phyloP scores from a whole-genome alignment of 2,888 invertebrate genomes.

The Ferrisia virgata region DNA sequence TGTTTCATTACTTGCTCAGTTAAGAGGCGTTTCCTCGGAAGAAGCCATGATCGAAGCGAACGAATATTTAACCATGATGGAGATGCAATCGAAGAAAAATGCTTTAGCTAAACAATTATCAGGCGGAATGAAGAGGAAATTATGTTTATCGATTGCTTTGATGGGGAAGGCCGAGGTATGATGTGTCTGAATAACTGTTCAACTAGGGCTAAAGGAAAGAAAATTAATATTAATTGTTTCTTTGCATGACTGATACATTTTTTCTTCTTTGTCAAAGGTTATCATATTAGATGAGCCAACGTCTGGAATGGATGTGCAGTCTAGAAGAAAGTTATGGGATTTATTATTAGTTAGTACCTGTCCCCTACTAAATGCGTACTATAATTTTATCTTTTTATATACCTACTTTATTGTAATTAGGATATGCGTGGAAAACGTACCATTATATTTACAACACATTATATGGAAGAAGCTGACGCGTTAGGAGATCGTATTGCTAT shows the following conservation, averaged over 20 bases:
- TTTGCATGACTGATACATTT: too few species aligned
- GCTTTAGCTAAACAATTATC: constrained; percentile 66
- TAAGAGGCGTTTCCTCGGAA: constrained; percentile 60
- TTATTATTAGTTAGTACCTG: constrained; percentile 66
- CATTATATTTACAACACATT: constrained; percentile 87
- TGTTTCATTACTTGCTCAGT: constrained; percentile 56
- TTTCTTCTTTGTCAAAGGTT: too few species aligned
- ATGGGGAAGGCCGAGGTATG: constrained; percentile 68
- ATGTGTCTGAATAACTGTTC: too few species aligned
- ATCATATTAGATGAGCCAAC: constrained; percentile 81
- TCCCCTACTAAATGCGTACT: too few species aligned
- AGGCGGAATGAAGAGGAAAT: constrained; percentile 89
- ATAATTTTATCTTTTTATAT: too few species aligned
- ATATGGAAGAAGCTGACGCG: constrained; percentile 94
- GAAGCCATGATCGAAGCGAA: constrained; percentile 59
- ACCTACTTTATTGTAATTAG: constrained; percentile 20
- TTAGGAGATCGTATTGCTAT: constrained; percentile 88
- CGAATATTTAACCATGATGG: constrained; percentile 61
- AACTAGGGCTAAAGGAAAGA: too few species aligned
- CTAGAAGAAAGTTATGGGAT: constrained; percentile 84
- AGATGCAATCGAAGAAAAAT: constrained; percentile 64
- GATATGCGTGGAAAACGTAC: constrained; percentile 62
- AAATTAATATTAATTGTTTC: too few species aligned
- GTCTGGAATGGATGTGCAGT: constrained; percentile 87
- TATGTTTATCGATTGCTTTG: constrained; percentile 82